Percentiles rank a stretch among this genome's conserved stretches.
Conservation (phyloP, 2,888 invertebrate species). For the Cantharis lateralis region DNA sequence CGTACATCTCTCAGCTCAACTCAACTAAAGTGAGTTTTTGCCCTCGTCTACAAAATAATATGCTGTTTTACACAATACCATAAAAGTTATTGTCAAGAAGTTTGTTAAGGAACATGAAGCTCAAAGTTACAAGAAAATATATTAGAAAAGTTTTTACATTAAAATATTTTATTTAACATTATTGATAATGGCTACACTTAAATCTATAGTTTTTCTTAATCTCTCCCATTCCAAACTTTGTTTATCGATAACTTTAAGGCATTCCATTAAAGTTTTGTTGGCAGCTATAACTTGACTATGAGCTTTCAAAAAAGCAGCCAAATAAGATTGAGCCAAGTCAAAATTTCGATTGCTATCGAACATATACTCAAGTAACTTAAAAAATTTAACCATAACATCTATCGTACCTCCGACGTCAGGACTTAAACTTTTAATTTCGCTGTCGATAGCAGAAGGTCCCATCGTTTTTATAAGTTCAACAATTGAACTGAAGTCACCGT, state of each 20-base stretch:
- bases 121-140: neutral
- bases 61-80: too few species aligned
- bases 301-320: slow-evolving; percentile 84
- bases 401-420: slow-evolving; percentile 75
- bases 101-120: too few species aligned
- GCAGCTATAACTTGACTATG: slow-evolving; percentile 68
- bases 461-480: slow-evolving; percentile 69
- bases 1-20: too few species aligned
- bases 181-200: neutral
- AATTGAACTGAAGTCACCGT: slow-evolving; percentile 61
- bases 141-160: neutral
- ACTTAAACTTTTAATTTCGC: slow-evolving; percentile 80
- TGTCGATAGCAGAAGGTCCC: slow-evolving; percentile 84
- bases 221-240: neutral
- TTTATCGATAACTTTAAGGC: slow-evolving; percentile 51
- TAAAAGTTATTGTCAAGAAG: too few species aligned
- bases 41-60: too few species aligned
- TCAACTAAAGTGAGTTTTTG: too few species aligned
- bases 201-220: neutral
- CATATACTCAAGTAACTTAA: slow-evolving; percentile 73
- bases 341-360: slow-evolving; percentile 79
- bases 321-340: slow-evolving; percentile 88
- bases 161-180: neutral
- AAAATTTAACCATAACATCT: slow-evolving; percentile 75
- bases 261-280: slow-evolving; percentile 60